Percentiles rank a stretch among this genome's conserved stretches.
Evolutionary conservation across 2,113 vertebrate genomes (phyloP).

Genomic region (Caranx ignobilis): DNA sequence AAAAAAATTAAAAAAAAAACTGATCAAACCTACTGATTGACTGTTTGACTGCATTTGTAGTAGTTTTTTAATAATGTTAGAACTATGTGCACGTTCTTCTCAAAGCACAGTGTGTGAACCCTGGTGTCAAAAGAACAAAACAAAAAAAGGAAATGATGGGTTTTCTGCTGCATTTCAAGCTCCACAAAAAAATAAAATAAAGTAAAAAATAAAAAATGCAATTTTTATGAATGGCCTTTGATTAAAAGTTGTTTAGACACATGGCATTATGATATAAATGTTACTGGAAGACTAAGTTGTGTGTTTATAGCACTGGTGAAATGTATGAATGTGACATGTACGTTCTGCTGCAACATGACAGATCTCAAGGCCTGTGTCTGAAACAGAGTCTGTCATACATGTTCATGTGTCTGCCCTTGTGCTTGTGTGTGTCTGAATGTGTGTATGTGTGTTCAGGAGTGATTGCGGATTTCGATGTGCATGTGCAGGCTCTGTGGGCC

Average conservation of each 20-base stretch:
- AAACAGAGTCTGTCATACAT: background rate
- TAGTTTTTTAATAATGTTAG: constrained; percentile 17
- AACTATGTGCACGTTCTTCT: constrained; percentile 28
- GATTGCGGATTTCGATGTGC: constrained; percentile 37
- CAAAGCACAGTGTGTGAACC: constrained; percentile 17
- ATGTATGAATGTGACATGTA: background rate
- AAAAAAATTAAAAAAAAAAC: constrained; percentile 28
- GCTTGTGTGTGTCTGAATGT: constrained; percentile 33
- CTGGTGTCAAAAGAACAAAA: constrained; percentile 1
- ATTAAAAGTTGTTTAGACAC: constrained; percentile 15
- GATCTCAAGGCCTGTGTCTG: background rate
- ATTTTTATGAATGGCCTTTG: constrained; percentile 5
- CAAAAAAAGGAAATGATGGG: background rate
- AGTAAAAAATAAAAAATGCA: background rate
- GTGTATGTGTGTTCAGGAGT: background rate
- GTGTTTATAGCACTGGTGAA: constrained; percentile 37
- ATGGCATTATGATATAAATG: constrained; percentile 23
- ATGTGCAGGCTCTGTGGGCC: constrained; percentile 6
- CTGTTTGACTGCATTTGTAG: constrained; percentile 4
- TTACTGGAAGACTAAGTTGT: constrained; percentile 64
- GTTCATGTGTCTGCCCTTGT: constrained; percentile 22
- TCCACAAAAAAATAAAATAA: background rate
- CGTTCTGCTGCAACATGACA: constrained; percentile 9
- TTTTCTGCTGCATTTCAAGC: constrained; percentile 20
- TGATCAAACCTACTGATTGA: background rate